Evolutionary conservation across 2,888 invertebrate genomes (phyloP).

Genomic region (Sthenelais limicola): DNA sequence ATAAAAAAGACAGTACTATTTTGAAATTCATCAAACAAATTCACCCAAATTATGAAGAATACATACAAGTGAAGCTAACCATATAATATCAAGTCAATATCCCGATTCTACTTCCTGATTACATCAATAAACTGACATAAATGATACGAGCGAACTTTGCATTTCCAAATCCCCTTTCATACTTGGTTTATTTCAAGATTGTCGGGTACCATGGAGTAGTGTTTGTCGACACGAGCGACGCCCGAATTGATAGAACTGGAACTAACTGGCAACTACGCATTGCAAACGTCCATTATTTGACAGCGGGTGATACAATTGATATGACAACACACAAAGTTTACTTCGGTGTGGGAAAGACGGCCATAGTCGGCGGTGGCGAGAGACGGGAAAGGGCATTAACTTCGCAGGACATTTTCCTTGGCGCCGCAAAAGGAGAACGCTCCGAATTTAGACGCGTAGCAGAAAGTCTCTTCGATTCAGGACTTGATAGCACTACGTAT

Average conservation of each 20-base stretch:
- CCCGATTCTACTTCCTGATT: too few species aligned
- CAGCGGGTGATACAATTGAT: neutral
- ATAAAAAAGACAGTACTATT: too few species aligned
- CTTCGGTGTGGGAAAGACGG: neutral
- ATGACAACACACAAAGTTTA: neutral
- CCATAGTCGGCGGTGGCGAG: neutral
- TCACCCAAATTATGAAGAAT: too few species aligned
- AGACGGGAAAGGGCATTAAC: neutral
- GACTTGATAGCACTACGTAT: neutral
- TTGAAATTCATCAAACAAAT: too few species aligned
- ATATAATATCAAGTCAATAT: too few species aligned
- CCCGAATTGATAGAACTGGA: neutral
- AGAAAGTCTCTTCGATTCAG: conserved; percentile 7
- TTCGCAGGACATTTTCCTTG: neutral
- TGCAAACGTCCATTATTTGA: conserved; percentile 1
- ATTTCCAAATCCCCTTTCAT: too few species aligned
- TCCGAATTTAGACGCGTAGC: conserved; percentile 12
- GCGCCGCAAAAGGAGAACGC: neutral
- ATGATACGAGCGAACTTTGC: too few species aligned
- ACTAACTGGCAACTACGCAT: conserved; percentile 7
- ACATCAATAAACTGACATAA: too few species aligned
- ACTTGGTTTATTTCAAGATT: too few species aligned
- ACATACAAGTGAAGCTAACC: too few species aligned
- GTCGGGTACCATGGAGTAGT: conserved; percentile 16
- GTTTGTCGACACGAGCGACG: neutral